These are phyloP conservation scores for Echinarachnius parma DNA, from an alignment of 53 echinoderm and acorn worm species.

Conservation along the genomic window DNA sequence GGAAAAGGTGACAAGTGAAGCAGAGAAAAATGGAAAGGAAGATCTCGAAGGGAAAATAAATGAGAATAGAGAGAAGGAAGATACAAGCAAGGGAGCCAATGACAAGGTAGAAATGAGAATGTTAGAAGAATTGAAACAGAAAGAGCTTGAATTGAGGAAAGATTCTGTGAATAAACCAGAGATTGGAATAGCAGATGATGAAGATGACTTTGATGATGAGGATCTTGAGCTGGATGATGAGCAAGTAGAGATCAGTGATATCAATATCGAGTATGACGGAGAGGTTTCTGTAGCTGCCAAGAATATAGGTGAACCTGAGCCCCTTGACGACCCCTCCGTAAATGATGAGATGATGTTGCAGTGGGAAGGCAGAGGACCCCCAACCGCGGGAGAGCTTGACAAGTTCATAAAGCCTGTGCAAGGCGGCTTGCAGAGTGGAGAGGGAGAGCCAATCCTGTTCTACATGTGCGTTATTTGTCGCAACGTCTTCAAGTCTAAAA, in stretches of 20 bases:
- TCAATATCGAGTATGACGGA: no score
- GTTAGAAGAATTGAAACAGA: not conserved
- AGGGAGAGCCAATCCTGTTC: constrained; percentile 11
- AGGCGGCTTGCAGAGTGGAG: constrained; percentile 11
- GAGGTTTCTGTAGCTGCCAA: not conserved
- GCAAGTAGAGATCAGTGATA: no score
- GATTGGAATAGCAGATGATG: constrained; percentile 2
- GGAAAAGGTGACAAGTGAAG: not conserved
- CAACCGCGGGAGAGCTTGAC: constrained; percentile 7
- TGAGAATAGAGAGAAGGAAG: not conserved
- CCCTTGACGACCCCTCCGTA: no score
- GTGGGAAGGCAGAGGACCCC: constrained; percentile 18
- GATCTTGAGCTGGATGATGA: constrained; percentile 3
- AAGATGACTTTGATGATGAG: constrained; percentile 20
- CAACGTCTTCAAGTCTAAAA: constrained; percentile 15
- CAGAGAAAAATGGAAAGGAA: not conserved
- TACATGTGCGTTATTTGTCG: constrained; percentile 35
- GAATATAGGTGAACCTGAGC: not conserved
- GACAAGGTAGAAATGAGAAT: no score
- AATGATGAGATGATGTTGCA: constrained; percentile 9
- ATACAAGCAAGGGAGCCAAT: not conserved
- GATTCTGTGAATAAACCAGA: not conserved
- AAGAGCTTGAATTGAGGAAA: not conserved
- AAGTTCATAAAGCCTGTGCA: constrained; percentile 8
- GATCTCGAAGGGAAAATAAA: not conserved